Evolutionary conservation across 2,113 vertebrate genomes (phyloP), one percentile per base, ranked within the genome.

Genomic region (Chinchilla lanigera): DNA sequence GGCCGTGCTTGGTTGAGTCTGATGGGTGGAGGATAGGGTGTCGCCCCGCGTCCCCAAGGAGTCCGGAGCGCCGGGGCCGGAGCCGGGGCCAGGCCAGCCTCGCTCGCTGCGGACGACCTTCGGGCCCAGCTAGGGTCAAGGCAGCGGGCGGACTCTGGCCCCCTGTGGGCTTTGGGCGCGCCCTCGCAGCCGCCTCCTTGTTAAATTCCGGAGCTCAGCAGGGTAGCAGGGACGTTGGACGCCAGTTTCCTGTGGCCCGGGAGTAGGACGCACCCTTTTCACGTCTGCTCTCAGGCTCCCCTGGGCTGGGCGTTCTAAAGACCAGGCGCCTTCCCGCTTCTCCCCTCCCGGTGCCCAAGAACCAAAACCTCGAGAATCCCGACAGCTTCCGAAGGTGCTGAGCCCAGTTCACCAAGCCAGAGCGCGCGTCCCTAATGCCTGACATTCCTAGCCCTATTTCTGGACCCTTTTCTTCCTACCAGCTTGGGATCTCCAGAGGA

Each of bases 161-260:
- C 93, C 86, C 84, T 35, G 54, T 52, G 86, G 50, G 78, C 20
- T n/a, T 19, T 2, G 52, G 94, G 67, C 77, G 44, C 7, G 44
- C 44, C 91, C 65, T 87, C 3, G 9, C 30, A 35, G 38, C 81
- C n/a, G 22, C 47, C 86, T 65, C 77, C 54, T 26, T 0, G 56
- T 88, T 88, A 71, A 75, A 89, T 93, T 89, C 86, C 85, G 33
- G 81, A 73, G 94, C 90, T 81, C 90, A 78, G 88, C 54, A 0
- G 86, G 88, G 75, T 65, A n/a, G 56, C 54, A 5, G 69, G 84
- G 90, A 78, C 81, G 1, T 88, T 96, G 14, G 47, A 96, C 5
- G 88, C 90, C 92, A 86, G 73, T 92, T 91, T 86, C 38, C 84
- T n/a, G n/a, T 26, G 12, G 47, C n/a, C 65, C 3, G 0, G 58